phyloP scores from a whole-genome alignment of 2,797 vertebrate genomes.

The Poliocrania exsul region DNA sequence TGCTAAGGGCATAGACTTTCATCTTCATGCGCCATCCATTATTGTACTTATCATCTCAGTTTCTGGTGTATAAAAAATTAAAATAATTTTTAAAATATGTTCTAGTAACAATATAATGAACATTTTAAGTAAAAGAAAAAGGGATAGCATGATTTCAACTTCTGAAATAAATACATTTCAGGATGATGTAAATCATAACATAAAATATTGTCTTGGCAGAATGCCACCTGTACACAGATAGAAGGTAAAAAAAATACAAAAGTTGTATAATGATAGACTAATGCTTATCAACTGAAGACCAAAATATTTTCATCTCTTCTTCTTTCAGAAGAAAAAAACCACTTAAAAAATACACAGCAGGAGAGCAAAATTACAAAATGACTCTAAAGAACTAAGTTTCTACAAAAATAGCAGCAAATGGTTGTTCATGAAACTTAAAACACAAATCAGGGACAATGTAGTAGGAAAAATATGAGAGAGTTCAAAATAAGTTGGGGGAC shows the following conservation, averaged over 20 bases:
- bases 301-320: not conserved
- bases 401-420: not conserved
- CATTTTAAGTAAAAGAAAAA: not conserved
- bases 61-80: not conserved
- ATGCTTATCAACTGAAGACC: not conserved
- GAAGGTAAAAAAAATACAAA: not conserved
- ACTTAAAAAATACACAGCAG: not conserved
- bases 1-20: not conserved
- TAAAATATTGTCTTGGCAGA: not conserved
- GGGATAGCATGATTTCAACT: not conserved
- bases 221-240: not conserved
- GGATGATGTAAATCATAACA: not conserved
- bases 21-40: not conserved
- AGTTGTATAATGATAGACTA: not conserved
- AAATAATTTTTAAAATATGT: not conserved
- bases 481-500: slow-evolving; percentile 30
- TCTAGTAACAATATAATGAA: not conserved
- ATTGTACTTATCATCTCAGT: not conserved
- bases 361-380: not conserved
- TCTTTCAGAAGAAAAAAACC: not conserved
- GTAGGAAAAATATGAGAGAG: slow-evolving; percentile 5
- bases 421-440: slow-evolving; percentile 23
- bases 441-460: not conserved
- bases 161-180: not conserved
- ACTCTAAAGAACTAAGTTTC: slow-evolving; percentile 3